Conservation (phyloP, 2,888 invertebrate genomes). For the Morpho deidamia region DNA sequence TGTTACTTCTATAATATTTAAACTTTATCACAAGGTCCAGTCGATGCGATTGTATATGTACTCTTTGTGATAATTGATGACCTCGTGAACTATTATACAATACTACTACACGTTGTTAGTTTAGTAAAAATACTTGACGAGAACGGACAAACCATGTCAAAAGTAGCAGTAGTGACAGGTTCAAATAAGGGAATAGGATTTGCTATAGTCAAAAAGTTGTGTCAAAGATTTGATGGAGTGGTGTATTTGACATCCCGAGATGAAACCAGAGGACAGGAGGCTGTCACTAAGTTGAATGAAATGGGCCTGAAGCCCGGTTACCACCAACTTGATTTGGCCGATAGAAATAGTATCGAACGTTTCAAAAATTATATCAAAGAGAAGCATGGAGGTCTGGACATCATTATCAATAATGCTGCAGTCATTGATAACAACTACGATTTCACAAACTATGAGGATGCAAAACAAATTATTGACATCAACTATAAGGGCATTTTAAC, state of each 20-base stretch:
- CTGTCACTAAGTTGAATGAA: constrained; percentile 36
- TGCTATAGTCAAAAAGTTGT: constrained; percentile 77
- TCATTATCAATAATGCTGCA: constrained; percentile 87
- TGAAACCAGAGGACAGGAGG: constrained; percentile 34
- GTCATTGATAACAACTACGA: constrained; percentile 57
- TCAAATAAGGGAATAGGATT: constrained; percentile 82
- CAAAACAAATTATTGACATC: constrained; percentile 79
- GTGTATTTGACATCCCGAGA: constrained; percentile 84
- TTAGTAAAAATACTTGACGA: neutral
- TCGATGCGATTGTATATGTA: too few species aligned
- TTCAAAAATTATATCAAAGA: constrained; percentile 77
- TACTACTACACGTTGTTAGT: too few species aligned
- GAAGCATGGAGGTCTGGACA: constrained; percentile 83
- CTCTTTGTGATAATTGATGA: neutral
- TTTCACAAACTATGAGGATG: constrained; percentile 45
- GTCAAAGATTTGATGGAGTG: constrained; percentile 77
- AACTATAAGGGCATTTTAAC: constrained; percentile 83
- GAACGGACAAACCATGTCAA: constrained; percentile 25
- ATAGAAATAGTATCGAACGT: constrained; percentile 72
- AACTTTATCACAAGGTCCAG: too few species aligned
- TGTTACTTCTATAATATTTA: too few species aligned
- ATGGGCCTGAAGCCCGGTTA: constrained; percentile 55
- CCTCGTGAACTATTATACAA: neutral
- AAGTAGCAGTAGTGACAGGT: constrained; percentile 73
- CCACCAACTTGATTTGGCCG: constrained; percentile 83